Evolutionary conservation across 2,888 invertebrate genomes (phyloP), one percentile per base, ranked within the genome.

Genomic region (Mythimna impura): DNA sequence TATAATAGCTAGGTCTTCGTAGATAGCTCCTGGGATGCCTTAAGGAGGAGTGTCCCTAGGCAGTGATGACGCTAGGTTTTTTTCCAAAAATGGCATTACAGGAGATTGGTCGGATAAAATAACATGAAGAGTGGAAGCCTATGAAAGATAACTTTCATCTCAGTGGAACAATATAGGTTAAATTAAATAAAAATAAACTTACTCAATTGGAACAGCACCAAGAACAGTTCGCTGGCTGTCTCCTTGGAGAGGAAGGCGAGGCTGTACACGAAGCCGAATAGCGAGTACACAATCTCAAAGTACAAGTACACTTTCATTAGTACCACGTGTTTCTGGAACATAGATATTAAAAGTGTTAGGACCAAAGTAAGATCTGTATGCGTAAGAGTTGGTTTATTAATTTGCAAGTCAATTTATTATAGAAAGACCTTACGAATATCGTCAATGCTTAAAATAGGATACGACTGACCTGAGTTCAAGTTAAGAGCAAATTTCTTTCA

Each of bases 161-260:
- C n/a, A 52, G 8, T 30, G 9, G 1, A 9, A 20, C 3, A 10
- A 17, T 9, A 9, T 0, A 9, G 20, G 20, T n/a, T 20, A 5
- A 34, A 20, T 52, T 8, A 20, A 34, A 36, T n/a, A 58, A 60
- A 50, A 22, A 7, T 9, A 9, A 34, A 91, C 96, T 94, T 89
- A 96, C 96, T 92, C 6, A 96, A 83, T 88, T 96, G 95, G 90
- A 95, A 94, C 3, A 96, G 89, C 66, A 96, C 91, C 1, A 96
- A 87, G 91, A 96, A 95, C 64, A 96, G 89, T 73, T 96, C 96
- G 68, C 94, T 92, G 76, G 94, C 93, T 0, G 93, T 91, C 88
- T 96, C 95, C 73, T 85, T 89, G 73, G 91, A 93, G 82, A 96
- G 90, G 90, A 93, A 95, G 5, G 93, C 94, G 66, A 96, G 80